Base-by-base conservation (phyloP, 2,113 vertebrate genomes). In the Aegotheles bennettii region DNA sequence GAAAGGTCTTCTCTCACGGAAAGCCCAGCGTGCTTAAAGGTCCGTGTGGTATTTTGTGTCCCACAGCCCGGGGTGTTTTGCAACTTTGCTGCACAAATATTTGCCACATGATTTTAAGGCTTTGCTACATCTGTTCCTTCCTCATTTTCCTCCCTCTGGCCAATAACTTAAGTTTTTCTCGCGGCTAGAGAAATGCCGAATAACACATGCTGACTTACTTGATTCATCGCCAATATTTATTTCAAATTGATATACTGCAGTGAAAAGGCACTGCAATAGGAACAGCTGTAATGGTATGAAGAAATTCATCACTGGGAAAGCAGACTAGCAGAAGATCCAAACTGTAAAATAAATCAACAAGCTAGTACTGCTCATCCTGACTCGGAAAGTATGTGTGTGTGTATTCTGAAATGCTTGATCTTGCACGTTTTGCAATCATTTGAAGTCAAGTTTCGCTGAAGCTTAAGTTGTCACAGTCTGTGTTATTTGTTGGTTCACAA, bases 211-310 rank as follows among this genome's bases (percentile, higher is more conserved):
- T 75, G 80, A 51, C 54, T 94, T 63, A 63, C 73, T 93, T 81
- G 94, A 86, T 70, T 86, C 63, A 16, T 60, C 86, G 93, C 92
- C 92, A 89, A 42, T 84, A 84, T 93, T 93, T 94, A 63, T 93
- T 96, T 95, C 86, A 75, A 81, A 95, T 35, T 78, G 88, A 64
- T 78, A 87, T 69, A 89, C 80, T 13, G 53, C 91, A 84, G 90
- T 79, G 70, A 93, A 85, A 93, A 95, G 75, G 80, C 75, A 18
- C 88, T 90, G 92, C 85, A 26, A 65, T 83, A 86, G 76, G 88
- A 88, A 83, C 89, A 94, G 76, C 90, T 94, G 86, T 95, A 92
- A 77, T 6, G 20, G 54, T 31, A 74, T 25, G 73, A 80, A 77
- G 76, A 84, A 70, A 90, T 93, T 85, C 3, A 90, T 86, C 73